Base-by-base conservation (phyloP, 2,797 vertebrate genomes). In the Pteropus rufus region DNA sequence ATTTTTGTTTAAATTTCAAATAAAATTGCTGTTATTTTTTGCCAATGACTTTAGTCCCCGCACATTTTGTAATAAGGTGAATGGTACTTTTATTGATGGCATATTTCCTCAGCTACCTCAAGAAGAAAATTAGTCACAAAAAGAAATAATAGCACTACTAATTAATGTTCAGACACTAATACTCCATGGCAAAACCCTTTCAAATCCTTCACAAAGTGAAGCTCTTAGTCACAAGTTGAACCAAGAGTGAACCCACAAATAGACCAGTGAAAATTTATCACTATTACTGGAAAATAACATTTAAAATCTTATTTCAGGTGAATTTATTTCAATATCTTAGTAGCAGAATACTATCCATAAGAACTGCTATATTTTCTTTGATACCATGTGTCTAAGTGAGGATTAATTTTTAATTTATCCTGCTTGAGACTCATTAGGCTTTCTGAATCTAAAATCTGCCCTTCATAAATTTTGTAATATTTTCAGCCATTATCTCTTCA, bases 91-190 rank as follows among this genome's bases (percentile, higher is more conserved):
- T 93, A 73, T 54, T 94, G 15, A 89, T 44, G 70, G 85, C 1
- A 1, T 56, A 93, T 73, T 89, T 96, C 69, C 64, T 95, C 39
- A 89, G 44, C 41, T 92, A 19, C 21, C 54, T 95, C 83, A 80
- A 69, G 36, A 97, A 89, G n/a, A 92, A 96, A 93, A 89, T n/a
- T 79, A 93, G 44, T 93, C 72, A 90, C 46, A 85, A 67, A 94
- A 94, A 60, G 36, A 91, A 96, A 46, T 62, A 73, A 91, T 9
- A 93, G 16, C n/a, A 93, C 23, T 92, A 90, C 0, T 60, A 87
- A 62, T 72, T 93, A 90, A 67, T 49, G 85, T 89, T 89, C 60
- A 93, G 67, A 89, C 44, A 95, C 65, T 88, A 80, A 70, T 5
- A 7, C 16, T 69, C 58, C 56, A 88, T 26, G 23, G 24, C 9